Conservation (phyloP, 2,113 vertebrate genomes). For the Python bivittatus region DNA sequence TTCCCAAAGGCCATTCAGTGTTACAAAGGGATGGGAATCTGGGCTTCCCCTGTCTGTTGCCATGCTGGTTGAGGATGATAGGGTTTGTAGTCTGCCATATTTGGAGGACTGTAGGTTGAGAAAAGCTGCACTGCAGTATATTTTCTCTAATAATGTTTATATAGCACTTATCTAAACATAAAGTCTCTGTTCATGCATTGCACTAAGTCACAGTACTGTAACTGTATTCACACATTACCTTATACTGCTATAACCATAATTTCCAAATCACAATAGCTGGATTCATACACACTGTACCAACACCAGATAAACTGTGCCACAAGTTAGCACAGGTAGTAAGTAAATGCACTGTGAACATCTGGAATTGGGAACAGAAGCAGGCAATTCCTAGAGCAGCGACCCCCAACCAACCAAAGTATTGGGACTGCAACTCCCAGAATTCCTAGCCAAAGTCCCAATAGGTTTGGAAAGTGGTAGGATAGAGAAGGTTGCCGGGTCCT, state of each 20-base stretch:
- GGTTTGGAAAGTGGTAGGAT: not conserved
- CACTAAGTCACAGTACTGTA: not conserved
- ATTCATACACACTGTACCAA: not conserved
- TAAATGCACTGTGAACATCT: not conserved
- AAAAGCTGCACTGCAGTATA: not conserved
- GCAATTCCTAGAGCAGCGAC: not conserved
- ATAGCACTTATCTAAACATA: not conserved
- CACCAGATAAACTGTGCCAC: not conserved
- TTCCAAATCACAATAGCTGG: not conserved
- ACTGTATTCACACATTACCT: not conserved
- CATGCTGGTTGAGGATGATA: not conserved
- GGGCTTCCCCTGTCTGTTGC: not conserved
- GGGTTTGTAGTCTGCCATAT: not conserved
- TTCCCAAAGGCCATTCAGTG: not conserved
- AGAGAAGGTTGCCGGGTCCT: not conserved
- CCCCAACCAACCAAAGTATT: not conserved
- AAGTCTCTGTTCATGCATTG: not conserved
- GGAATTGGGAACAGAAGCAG: not conserved
- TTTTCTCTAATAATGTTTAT: not conserved
- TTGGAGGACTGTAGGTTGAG: not conserved
- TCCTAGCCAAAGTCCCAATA: not conserved
- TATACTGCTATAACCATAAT: not conserved
- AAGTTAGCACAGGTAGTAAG: not conserved
- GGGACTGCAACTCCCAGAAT: not conserved
- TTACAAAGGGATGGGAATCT: not conserved